Conservation (phyloP, 2,888 invertebrate species). For the Tolmerus cingulatus region DNA sequence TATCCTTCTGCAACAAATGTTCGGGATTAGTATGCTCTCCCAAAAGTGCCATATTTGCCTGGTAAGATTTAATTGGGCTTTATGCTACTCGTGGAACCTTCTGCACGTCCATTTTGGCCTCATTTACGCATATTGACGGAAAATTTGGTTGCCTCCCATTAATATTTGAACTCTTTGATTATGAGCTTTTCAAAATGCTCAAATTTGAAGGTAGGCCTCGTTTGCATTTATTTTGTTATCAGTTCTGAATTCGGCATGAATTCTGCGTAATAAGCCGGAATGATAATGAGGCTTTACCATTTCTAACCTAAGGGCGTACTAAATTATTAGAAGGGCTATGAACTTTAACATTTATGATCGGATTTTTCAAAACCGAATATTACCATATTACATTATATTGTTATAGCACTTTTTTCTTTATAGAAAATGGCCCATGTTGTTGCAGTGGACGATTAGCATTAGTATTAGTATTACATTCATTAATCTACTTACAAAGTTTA, state of each 20-base stretch:
- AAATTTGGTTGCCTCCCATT: neutral
- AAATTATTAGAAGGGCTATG: neutral
- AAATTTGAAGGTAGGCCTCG: neutral
- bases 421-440: no score
- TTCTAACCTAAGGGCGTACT: neutral
- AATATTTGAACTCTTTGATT: neutral
- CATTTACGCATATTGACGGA: neutral
- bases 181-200: neutral
- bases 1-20: neutral
- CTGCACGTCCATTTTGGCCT: neutral
- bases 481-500: no score
- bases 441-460: no score
- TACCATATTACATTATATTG: no score
- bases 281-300: neutral
- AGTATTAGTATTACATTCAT: no score
- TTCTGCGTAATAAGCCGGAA: neutral
- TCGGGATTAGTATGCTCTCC: neutral
- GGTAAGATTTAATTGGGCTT: neutral
- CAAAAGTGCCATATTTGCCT: neutral
- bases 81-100: neutral
- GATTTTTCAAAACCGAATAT: no score
- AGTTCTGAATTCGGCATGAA: neutral
- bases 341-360: neutral
- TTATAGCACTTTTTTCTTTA: no score
- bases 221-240: neutral